A percentile compares a stretch with the other conserved stretches of the same genome.
Conservation (phyloP, 2,113 vertebrate genomes). For the Mormyrus lacerda region DNA sequence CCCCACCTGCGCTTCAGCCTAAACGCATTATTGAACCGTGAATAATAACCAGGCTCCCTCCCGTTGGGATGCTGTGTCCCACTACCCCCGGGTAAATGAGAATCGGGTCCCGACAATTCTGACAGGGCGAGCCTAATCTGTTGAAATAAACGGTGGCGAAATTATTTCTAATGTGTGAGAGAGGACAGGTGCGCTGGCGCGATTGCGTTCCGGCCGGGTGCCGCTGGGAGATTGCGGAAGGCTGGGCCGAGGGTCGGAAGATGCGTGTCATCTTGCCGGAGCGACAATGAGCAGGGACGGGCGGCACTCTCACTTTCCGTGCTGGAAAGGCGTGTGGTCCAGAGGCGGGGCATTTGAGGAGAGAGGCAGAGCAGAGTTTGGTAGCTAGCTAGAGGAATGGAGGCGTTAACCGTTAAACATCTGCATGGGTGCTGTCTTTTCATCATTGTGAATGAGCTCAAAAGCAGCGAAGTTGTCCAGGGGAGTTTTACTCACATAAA, state of each 20-base stretch:
- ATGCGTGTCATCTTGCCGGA: not conserved
- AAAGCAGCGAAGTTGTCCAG: not conserved
- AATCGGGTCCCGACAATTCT: conserved; percentile 26
- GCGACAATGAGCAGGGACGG: too few species aligned
- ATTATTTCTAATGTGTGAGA: conserved; percentile 36
- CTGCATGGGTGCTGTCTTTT: not conserved
- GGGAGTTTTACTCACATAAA: too few species aligned
- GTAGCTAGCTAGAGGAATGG: not conserved
- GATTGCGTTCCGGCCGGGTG: conserved; percentile 27
- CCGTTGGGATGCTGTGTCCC: not conserved
- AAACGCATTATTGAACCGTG: conserved; percentile 25
- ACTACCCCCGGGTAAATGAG: conserved; percentile 17
- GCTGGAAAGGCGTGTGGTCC: too few species aligned
- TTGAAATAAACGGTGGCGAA: conserved; percentile 40
- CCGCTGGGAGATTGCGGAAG: not conserved
- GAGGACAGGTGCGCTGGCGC: conserved; percentile 35
- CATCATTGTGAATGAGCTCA: not conserved
- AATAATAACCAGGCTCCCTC: conserved; percentile 25
- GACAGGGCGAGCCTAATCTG: conserved; percentile 31
- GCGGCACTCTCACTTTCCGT: not conserved
- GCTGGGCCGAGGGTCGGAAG: not conserved
- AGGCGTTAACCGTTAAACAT: not conserved
- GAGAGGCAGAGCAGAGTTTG: not conserved
- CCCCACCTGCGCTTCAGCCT: not conserved
- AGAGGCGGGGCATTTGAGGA: not conserved